Evolutionary conservation across 2,888 invertebrate genomes (phyloP).

Genomic region (Capitulum mitella): DNA sequence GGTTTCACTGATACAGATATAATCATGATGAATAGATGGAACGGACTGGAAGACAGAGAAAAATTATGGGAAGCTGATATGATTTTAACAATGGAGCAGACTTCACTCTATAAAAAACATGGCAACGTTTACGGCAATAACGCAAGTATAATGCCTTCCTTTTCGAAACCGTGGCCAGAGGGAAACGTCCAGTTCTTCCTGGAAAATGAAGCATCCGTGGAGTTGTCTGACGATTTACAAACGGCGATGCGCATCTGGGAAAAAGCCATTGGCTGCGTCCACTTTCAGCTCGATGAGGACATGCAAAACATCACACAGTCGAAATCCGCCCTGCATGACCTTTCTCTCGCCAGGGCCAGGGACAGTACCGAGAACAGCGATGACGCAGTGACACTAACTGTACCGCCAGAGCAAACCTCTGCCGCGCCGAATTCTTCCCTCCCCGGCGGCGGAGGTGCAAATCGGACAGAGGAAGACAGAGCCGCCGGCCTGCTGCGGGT

Average conservation of each 20-base stretch:
- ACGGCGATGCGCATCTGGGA: neutral
- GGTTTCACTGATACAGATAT: neutral
- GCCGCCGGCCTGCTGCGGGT: neutral
- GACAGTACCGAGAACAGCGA: no score
- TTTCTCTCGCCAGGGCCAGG: no score
- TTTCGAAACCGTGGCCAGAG: neutral
- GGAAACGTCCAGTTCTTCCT: neutral
- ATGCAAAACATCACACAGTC: neutral
- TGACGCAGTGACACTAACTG: no score
- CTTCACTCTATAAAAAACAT: neutral
- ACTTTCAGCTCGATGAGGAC: neutral
- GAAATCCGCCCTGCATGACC: no score
- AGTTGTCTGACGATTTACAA: neutral
- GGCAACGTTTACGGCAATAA: neutral
- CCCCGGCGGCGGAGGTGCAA: no score
- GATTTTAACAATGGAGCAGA: neutral
- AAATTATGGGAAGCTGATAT: conserved; percentile 1
- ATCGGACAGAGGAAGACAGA: no score
- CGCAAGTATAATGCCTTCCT: neutral
- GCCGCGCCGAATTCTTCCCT: no score
- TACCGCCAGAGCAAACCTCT: no score
- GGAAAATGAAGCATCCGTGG: neutral
- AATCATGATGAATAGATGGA: conserved; percentile 5
- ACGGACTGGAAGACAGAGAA: neutral
- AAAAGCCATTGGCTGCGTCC: neutral